Percentiles rank a stretch among this genome's conserved stretches.
Evolutionary conservation across 2,113 vertebrate species (phyloP).

Genomic region (Psephotus haematonotus): DNA sequence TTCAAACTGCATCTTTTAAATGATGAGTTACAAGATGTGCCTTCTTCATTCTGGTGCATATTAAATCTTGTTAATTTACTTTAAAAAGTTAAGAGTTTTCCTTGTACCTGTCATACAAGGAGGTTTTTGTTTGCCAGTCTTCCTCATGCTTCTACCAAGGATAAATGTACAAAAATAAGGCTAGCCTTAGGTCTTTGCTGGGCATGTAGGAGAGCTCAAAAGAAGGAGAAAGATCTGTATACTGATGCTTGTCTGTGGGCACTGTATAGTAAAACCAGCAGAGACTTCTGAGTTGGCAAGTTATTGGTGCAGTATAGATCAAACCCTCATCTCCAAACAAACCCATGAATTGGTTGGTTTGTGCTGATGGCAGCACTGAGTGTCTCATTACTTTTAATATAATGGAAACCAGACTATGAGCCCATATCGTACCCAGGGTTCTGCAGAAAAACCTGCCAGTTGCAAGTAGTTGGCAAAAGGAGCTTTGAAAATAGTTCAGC

Average conservation of each 20-base stretch:
- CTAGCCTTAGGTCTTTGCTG: neutral
- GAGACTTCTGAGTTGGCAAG: neutral
- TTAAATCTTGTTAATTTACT: slow-evolving; percentile 41
- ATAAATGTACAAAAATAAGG: neutral
- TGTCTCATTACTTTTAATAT: neutral
- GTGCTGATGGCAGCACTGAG: neutral
- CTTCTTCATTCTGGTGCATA: neutral
- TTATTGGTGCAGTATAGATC: neutral
- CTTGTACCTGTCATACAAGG: neutral
- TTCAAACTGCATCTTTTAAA: slow-evolving; percentile 23
- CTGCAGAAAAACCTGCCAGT: neutral
- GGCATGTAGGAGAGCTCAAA: neutral
- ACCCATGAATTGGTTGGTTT: neutral
- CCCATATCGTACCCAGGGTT: neutral
- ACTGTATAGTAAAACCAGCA: neutral
- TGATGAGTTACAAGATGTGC: neutral
- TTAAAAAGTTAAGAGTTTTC: slow-evolving; percentile 18
- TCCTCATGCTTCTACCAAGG: neutral
- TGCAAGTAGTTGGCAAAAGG: neutral
- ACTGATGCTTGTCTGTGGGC: neutral
- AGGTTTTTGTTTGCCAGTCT: neutral
- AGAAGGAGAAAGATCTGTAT: neutral
- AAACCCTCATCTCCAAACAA: neutral
- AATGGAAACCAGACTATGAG: neutral
- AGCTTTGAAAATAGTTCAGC: neutral